These are phyloP conservation scores for Aphidius gifuensis DNA, from an alignment of 1,140 invertebrate genomes.

Conservation along the genomic window DNA sequence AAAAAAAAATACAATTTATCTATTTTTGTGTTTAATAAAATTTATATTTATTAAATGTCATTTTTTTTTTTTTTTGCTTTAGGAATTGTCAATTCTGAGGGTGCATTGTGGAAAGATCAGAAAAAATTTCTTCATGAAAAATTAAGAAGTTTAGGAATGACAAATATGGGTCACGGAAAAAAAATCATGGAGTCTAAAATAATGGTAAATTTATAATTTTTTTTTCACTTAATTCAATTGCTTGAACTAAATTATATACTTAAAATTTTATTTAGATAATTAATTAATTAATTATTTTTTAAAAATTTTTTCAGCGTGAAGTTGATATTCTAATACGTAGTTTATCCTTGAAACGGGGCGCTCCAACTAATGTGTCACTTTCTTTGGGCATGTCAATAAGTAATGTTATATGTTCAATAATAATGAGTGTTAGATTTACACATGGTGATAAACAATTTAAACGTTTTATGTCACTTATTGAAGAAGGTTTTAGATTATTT, in stretches of 20 bases:
- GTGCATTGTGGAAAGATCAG: slow-evolving; percentile 89
- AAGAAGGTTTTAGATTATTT: slow-evolving; percentile 85
- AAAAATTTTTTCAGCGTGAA: slow-evolving; percentile 58
- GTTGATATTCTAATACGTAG: slow-evolving; percentile 70
- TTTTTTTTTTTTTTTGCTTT: slow-evolving; percentile 39
- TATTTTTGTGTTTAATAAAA: slow-evolving; percentile 28
- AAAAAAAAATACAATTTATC: slow-evolving; percentile 2
- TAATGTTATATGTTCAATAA: slow-evolving; percentile 87
- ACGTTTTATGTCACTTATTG: slow-evolving; percentile 77
- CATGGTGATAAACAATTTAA: slow-evolving; percentile 72
- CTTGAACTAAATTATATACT: neutral
- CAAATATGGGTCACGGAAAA: slow-evolving; percentile 73
- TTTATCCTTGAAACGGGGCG: slow-evolving; percentile 60
- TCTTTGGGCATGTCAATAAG: slow-evolving; percentile 77
- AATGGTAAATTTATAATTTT: slow-evolving; percentile 61
- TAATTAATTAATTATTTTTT: slow-evolving; percentile 7
- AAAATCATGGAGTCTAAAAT: slow-evolving; percentile 82
- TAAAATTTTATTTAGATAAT: neutral
- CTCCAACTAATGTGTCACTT: slow-evolving; percentile 68
- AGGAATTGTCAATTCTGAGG: slow-evolving; percentile 90
- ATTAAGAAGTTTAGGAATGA: slow-evolving; percentile 87
- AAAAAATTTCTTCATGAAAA: slow-evolving; percentile 86
- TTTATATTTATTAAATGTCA: neutral
- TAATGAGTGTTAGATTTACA: slow-evolving; percentile 84
- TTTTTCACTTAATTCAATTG: neutral